A percentile compares a stretch with the other conserved stretches of the same genome.
Conservation (phyloP, 1,140 invertebrate species). For the Drosophila sucinea region DNA sequence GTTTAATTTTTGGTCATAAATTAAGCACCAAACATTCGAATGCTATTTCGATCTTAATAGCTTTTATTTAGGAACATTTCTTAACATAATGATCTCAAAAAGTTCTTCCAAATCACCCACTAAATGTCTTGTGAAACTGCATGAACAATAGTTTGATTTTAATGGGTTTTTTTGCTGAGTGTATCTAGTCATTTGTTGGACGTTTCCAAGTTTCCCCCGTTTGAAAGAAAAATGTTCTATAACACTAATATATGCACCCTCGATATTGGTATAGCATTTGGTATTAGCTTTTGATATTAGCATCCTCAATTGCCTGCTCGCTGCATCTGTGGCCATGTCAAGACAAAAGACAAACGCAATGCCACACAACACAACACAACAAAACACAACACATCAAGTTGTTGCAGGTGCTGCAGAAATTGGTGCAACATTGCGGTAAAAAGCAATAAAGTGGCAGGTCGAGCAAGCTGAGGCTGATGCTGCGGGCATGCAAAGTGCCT, state of each 20-base stretch:
- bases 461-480: slow-evolving; percentile 9
- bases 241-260: slow-evolving; percentile 9
- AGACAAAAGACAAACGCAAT: slow-evolving; percentile 34
- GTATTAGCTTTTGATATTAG: slow-evolving; percentile 6
- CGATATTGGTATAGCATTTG: slow-evolving; percentile 11
- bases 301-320: slow-evolving; percentile 13
- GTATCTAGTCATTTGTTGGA: background rate
- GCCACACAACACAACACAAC: background rate
- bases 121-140: no score
- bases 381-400: slow-evolving; percentile 16
- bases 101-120: no score
- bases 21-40: no score
- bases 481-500: slow-evolving; percentile 16
- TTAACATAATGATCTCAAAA: no score
- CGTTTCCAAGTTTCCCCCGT: background rate
- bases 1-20: no score
- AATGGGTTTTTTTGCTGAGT: no score
- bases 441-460: slow-evolving; percentile 66
- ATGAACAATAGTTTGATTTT: no score
- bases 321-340: slow-evolving; percentile 20
- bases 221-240: background rate
- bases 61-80: no score
- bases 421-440: slow-evolving; percentile 71
- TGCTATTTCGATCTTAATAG: no score
- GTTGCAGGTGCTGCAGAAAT: slow-evolving; percentile 46